phyloP scores from a whole-genome alignment of 2,113 vertebrate species.

The Perca fluviatilis region DNA sequence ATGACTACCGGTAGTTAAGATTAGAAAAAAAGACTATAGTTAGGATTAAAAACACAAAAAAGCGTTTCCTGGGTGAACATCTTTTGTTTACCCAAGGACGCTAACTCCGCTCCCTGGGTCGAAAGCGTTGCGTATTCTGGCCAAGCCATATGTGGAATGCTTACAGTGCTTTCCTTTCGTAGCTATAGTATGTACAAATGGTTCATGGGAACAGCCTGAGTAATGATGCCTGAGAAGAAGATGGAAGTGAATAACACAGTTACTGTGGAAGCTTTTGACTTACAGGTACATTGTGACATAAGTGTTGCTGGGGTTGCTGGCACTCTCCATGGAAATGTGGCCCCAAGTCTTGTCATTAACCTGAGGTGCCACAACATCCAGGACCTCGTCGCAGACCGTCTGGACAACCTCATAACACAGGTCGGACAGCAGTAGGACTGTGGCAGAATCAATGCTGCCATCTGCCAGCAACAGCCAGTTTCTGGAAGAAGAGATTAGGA shows the following conservation, averaged over 20 bases:
- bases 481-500: background rate
- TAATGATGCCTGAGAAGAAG: no score
- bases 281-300: background rate
- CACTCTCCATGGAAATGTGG: background rate
- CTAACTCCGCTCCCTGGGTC: no score
- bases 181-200: no score
- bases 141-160: no score
- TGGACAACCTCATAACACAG: background rate
- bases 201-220: no score
- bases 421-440: background rate
- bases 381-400: background rate
- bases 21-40: no score
- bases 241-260: background rate
- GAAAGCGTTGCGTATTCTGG: no score
- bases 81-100: background rate
- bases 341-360: background rate
- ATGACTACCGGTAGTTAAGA: no score
- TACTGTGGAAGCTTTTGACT: background rate
- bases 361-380: background rate
- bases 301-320: background rate
- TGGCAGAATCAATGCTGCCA: background rate
- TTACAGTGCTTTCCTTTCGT: no score
- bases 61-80: no score
- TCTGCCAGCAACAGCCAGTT: background rate
- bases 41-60: no score